Evolutionary conservation across 2,113 vertebrate species (phyloP).

Genomic region (Procavia capensis): DNA sequence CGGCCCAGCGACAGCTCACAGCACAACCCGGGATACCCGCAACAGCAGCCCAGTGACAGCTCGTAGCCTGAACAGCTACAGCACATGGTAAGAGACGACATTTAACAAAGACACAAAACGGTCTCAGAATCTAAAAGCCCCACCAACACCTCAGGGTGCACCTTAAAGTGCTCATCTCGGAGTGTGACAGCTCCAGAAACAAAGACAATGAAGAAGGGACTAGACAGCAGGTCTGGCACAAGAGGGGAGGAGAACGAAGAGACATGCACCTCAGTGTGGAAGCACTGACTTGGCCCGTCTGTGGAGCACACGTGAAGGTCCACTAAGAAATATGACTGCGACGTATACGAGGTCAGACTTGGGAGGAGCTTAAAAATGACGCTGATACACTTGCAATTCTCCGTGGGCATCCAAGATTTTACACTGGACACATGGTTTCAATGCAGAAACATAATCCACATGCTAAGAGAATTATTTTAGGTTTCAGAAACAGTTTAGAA

Average conservation of each 20-base stretch:
- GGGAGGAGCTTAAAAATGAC: neutral
- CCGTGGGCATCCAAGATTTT: too few species aligned
- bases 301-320: neutral
- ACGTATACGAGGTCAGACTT: too few species aligned
- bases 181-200: neutral
- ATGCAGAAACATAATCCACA: too few species aligned
- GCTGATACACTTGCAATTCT: neutral
- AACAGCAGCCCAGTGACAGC: too few species aligned
- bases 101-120: neutral
- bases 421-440: too few species aligned
- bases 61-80: neutral
- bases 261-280: too few species aligned
- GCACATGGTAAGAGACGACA: neutral
- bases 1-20: too few species aligned
- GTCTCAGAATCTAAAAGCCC: neutral
- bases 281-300: neutral
- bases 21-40: too few species aligned
- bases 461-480: neutral
- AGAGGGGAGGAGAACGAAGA: neutral
- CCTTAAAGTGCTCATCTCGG: neutral
- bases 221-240: neutral
- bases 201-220: neutral
- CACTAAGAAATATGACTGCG: accelerated
- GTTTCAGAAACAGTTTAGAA: neutral
- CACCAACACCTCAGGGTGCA: neutral